Evolutionary conservation across 2,113 vertebrate species (phyloP), one percentile per base, ranked within the genome.

Genomic region (Tiliqua scincoides): DNA sequence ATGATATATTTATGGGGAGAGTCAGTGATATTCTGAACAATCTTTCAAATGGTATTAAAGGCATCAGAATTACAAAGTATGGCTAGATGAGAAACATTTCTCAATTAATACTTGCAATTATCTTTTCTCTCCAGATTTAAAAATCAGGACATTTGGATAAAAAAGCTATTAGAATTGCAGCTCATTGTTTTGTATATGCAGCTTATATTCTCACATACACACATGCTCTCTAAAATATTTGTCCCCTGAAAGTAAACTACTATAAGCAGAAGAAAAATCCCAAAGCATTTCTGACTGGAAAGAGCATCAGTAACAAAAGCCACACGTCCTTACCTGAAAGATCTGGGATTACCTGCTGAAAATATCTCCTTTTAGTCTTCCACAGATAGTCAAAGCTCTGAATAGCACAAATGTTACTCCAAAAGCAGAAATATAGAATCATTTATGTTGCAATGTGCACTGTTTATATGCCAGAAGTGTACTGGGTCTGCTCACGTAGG

Each of bases 291-390:
- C 75, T 88, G 40, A 90, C 84, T 84, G 5, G 80, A 71, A 91
- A 95, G 88, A 93, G 76, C 93, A 95, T 90, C 77, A 48, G 88
- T 86, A 92, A 91, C 91, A 88, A 89, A 89, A 89, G 92, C 83
- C 90, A 94, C 82, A 90, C 88, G 87, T 91, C 89, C 97, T 97
- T 97, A 97, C 97, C 97, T 97, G 95, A 93, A 94, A 95, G 91
- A 95, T 93, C 89, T 89, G 48, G 84, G 61, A 95, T 93, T 93
- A 96, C 94, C 94, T 93, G 94, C 93, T 92, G 95, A 90, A 88
- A 91, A 93, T 77, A 85, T 88, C 37, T 94, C 93, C 88, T 93
- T 88, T 93, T 35, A 89, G 75, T 72, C 91, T 91, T 76, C 88
- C 75, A 83, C 83, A 92, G 88, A 86, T 43, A 89, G 94, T 59